Evolutionary conservation across 1,140 invertebrate species (phyloP).

Genomic region (Drosophila oshimai): DNA sequence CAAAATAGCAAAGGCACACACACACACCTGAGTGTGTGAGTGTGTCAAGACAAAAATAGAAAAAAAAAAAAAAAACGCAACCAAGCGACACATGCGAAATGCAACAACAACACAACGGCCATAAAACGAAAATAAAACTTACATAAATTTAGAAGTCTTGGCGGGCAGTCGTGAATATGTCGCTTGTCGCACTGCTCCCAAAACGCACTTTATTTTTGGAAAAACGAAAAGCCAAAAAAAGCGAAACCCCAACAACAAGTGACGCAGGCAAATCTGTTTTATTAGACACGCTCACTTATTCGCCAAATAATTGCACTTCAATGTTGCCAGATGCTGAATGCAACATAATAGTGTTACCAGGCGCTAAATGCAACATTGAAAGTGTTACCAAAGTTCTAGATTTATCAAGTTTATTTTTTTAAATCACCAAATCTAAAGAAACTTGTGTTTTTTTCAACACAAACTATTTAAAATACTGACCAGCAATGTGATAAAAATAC

Average conservation of each 20-base stretch:
- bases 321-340: not conserved
- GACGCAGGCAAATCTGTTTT: constrained; percentile 28
- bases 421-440: too few species aligned
- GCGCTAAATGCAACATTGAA: not conserved
- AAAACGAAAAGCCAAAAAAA: constrained; percentile 34
- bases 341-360: constrained; percentile 15
- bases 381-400: not conserved
- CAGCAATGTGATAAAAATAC: not conserved
- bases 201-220: constrained; percentile 78
- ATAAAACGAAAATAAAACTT: constrained; percentile 80
- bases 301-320: constrained; percentile 23
- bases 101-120: constrained; percentile 43
- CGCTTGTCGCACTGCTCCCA: constrained; percentile 69
- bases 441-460: too few species aligned
- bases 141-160: constrained; percentile 72
- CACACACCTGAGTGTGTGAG: constrained; percentile 15
- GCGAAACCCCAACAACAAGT: constrained; percentile 9
- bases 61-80: constrained; percentile 37
- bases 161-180: constrained; percentile 31
- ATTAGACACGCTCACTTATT: constrained; percentile 7
- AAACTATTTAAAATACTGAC: not conserved
- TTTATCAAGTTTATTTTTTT: too few species aligned
- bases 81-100: constrained; percentile 46
- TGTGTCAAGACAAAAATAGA: constrained; percentile 40
- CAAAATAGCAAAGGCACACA: constrained; percentile 30